Base-by-base conservation (phyloP, 2,888 invertebrate genomes). In the Eupithecia exiguata region DNA sequence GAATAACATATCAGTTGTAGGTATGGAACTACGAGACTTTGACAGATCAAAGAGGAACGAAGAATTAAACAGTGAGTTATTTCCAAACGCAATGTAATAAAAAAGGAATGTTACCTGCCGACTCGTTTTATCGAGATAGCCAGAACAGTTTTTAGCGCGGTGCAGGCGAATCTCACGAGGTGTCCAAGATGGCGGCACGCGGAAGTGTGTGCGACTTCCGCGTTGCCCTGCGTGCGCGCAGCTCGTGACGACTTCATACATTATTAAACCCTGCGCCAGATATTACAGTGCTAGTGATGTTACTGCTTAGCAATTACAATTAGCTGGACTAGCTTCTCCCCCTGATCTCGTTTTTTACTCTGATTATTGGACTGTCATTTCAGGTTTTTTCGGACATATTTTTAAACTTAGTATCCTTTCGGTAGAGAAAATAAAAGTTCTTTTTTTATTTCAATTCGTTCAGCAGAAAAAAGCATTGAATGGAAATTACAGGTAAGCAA, bases 171-270 rank as follows among this genome's bases (percentile, higher is more conserved):
- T 92, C 92, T 91, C 86, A 87, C 86, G 87, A 88, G 87, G 89
- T 89, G 89, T 88, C 85, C 90, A 93, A 94, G 92, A 94, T 93
- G 94, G 93, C 92, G 93, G 92, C 87, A 92, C 91, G 93, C 93
- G 94, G 93, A 94, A 93, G 92, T 93, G 88, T 86, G 87, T 87
- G 83, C 84, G 88, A 92, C 92, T 93, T 93, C 93, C 93, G 92
- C 91, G 92, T 93, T 87, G 91, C 90, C 91, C 91, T 84, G 87
- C 90, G 88, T 88, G 91, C 90, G 88, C 89, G 81, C 85, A 80
- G 82, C 88, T 91, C 91, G 90, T 91, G 89, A 91, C 91, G 89
- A 82, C 88, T 85, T 84, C 89, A 88, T 89, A 89, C 91, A 91
- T 89, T 90, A 90, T 88, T 87, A 88, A 86, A 65, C 65, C 65